Evolutionary conservation across 2,113 vertebrate species (phyloP).

Genomic region (Promerops cafer): DNA sequence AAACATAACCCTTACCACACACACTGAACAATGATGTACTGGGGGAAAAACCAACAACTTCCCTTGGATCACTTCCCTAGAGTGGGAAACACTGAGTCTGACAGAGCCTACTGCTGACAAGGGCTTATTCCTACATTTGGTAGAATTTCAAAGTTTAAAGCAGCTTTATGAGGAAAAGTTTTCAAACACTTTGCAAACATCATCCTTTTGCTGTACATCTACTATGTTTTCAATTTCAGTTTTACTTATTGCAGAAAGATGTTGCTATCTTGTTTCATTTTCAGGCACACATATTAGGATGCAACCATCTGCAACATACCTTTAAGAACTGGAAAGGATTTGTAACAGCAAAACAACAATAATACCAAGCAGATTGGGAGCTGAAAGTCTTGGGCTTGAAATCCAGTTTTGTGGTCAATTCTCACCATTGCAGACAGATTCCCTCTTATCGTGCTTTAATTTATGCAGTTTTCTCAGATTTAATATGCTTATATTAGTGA

Average conservation of each 20-base stretch:
- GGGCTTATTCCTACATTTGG: not conserved
- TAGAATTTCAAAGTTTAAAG: not conserved
- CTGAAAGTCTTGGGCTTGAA: not conserved
- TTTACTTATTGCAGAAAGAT: not conserved
- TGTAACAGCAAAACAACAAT: not conserved
- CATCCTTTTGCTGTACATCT: not conserved
- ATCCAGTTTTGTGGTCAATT: not conserved
- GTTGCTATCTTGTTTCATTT: constrained; percentile 17
- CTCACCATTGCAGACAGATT: not conserved
- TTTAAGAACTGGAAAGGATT: not conserved
- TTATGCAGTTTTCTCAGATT: not conserved
- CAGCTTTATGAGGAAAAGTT: not conserved
- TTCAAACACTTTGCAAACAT: not conserved
- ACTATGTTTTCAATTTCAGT: not conserved
- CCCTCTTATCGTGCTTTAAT: not conserved
- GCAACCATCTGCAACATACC: constrained; percentile 16
- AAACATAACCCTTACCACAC: not conserved
- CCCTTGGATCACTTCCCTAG: not conserved
- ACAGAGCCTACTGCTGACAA: not conserved
- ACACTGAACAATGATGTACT: not conserved
- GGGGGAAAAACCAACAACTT: not conserved
- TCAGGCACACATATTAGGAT: not conserved
- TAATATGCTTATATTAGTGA: not conserved
- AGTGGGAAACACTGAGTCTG: not conserved
- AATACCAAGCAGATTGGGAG: not conserved